A percentile compares a stretch with the other conserved stretches of the same genome.
Evolutionary conservation across 2,888 invertebrate genomes (phyloP).

Genomic region (Erynnis tages): DNA sequence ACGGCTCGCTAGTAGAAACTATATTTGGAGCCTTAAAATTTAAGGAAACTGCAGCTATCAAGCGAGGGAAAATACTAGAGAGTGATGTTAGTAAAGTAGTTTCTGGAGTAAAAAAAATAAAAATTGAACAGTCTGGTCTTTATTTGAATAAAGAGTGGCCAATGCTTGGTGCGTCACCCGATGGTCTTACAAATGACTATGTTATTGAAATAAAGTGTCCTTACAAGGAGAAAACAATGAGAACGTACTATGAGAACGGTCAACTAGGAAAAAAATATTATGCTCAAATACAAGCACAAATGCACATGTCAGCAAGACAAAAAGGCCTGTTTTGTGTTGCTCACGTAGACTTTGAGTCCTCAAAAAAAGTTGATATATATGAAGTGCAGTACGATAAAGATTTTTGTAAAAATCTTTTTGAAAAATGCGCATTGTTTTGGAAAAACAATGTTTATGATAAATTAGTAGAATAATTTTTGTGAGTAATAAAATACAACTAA

Average conservation of each 20-base stretch:
- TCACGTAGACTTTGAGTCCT: neutral
- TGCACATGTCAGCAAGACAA: conserved; percentile 9
- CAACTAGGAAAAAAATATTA: neutral
- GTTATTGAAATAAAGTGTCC: conserved; percentile 30
- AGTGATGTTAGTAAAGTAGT: no score
- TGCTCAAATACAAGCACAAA: conserved; percentile 28
- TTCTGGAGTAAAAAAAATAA: no score
- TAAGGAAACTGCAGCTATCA: no score
- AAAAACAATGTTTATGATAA: neutral
- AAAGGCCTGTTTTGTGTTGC: conserved; percentile 29
- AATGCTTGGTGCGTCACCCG: conserved; percentile 28
- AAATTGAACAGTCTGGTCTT: no score
- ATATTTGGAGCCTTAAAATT: no score
- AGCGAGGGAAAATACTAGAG: no score
- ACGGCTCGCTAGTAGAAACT: no score
- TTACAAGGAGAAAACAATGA: conserved; percentile 10
- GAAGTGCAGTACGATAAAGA: conserved; percentile 8
- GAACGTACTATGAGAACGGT: conserved; percentile 23
- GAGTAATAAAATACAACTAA: neutral
- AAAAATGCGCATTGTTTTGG: neutral
- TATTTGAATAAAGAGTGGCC: no score
- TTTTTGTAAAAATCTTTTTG: neutral
- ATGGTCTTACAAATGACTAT: conserved; percentile 26
- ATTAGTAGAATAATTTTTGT: no score
- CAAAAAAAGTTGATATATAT: conserved; percentile 1